Base-by-base conservation (phyloP, 2,888 invertebrate species). In the Baronia brevicornis region DNA sequence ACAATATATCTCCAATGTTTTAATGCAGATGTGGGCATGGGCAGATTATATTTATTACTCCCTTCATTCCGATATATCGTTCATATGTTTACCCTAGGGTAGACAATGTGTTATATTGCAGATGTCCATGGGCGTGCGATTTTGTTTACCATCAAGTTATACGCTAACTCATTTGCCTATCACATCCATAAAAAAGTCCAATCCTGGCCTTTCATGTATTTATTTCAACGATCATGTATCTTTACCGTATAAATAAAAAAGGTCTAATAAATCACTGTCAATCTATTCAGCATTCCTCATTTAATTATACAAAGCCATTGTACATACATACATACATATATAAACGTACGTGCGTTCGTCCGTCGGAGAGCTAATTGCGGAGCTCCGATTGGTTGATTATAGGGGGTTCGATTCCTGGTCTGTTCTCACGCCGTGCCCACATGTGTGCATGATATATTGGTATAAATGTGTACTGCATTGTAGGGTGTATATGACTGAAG, bases 331-430 rank as follows among this genome's bases (percentile, higher is more conserved):
- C n/a, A 26, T 7, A 8, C 15, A 32, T 38, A 41, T 38, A 34
- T 34, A 23, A 29, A 36, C 27, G 27, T 18, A 27, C 21, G 36
- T 36, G 27, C 36, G 44, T 52, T 34, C 29, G 54, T 57, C 44
- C 37, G 61, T 55, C 43, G 36, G 33, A 39, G 40, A 31, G 35
- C 46, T 70, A 71, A 70, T 69, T 71, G 69, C 48, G 50, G 50
- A 37, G 48, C 46, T 48, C 38, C 53, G 67, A 68, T 69, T 64
- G 67, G 64, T 54, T 69, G 70, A 69, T 71, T 68, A 66, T 53
- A 68, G 68, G 51, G 59, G 47, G 45, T 60, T 56, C 50, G 54
- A 54, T 54, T 51, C 55, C 47, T 41, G 36, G 41, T 21, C 43
- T 34, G 59, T 68, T 67, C 68, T 57, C 66, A 69, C 67, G 68